These are phyloP conservation scores for Laspeyria flexula DNA, from an alignment of 2,888 invertebrate genomes.

Conservation along the genomic window DNA sequence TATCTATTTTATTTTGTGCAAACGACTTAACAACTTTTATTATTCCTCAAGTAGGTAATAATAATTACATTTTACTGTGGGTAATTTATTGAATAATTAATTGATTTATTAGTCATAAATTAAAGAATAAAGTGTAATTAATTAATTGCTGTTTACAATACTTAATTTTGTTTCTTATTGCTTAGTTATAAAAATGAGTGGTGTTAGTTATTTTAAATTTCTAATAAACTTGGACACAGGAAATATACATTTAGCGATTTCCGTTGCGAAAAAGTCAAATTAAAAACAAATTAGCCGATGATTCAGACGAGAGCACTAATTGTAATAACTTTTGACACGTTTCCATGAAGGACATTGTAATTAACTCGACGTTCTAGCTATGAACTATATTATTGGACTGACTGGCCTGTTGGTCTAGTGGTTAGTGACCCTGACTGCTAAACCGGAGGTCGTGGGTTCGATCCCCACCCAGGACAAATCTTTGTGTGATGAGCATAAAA, in stretches of 20 bases:
- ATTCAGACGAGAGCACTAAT: conserved; percentile 39
- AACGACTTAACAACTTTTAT: not conserved
- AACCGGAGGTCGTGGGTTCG: no score
- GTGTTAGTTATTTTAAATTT: no score
- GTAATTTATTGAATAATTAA: not conserved
- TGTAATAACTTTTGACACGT: conserved; percentile 48
- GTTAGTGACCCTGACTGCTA: no score
- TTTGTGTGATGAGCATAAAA: no score
- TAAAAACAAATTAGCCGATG: conserved; percentile 48
- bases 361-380: conserved; percentile 40
- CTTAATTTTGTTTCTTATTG: no score
- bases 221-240: conserved; percentile 46
- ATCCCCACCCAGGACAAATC: no score
- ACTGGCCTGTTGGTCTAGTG: no score
- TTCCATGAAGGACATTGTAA: conserved; percentile 54
- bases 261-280: conserved; percentile 54
- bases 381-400: conserved; percentile 25
- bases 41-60: not conserved
- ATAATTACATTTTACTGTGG: not conserved
- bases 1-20: conserved; percentile 16
- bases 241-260: conserved; percentile 60
- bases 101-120: no score
- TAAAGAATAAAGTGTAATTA: no score
- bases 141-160: no score
- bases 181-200: no score